A percentile compares a stretch with the other conserved stretches of the same genome.
These are phyloP conservation scores for Cephus sareptanus DNA, from an alignment of 2,888 invertebrate genomes.

Conservation along the genomic window DNA sequence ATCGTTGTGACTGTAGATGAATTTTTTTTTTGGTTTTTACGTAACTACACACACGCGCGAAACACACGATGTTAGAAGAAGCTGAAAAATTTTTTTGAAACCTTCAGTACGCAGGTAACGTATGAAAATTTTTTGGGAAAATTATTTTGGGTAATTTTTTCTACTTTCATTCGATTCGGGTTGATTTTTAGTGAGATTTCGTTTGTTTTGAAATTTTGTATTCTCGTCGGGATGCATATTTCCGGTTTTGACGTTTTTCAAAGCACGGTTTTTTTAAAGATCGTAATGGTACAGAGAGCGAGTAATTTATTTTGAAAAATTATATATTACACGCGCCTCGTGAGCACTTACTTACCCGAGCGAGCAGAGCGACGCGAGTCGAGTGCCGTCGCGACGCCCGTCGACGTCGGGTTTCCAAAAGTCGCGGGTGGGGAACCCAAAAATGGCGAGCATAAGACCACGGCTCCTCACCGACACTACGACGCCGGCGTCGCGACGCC, in stretches of 20 bases:
- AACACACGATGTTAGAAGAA: not conserved
- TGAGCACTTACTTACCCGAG: conserved; percentile 63
- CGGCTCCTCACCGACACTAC: conserved; percentile 12
- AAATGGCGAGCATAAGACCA: conserved; percentile 58
- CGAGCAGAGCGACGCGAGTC: conserved; percentile 64
- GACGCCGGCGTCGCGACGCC: conserved; percentile 7
- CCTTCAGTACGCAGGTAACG: not conserved
- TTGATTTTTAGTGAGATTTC: not conserved
- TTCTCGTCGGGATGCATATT: not conserved
- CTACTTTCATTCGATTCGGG: not conserved
- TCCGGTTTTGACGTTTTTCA: not conserved
- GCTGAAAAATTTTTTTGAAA: not conserved
- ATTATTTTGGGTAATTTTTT: not conserved
- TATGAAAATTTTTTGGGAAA: not conserved
- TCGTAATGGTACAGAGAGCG: not conserved
- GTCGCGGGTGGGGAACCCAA: conserved; percentile 63
- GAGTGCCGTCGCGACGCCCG: conserved; percentile 51
- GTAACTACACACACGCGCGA: not conserved
- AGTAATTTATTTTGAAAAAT: not conserved
- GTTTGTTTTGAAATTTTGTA: not conserved
- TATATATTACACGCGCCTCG: not conserved
- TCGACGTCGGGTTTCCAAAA: conserved; percentile 37
- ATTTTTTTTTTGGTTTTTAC: not conserved
- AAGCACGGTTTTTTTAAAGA: not conserved
- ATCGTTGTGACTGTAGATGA: not conserved